Base-by-base conservation (phyloP, 2,113 vertebrate genomes). In the Petaurus breviceps region DNA sequence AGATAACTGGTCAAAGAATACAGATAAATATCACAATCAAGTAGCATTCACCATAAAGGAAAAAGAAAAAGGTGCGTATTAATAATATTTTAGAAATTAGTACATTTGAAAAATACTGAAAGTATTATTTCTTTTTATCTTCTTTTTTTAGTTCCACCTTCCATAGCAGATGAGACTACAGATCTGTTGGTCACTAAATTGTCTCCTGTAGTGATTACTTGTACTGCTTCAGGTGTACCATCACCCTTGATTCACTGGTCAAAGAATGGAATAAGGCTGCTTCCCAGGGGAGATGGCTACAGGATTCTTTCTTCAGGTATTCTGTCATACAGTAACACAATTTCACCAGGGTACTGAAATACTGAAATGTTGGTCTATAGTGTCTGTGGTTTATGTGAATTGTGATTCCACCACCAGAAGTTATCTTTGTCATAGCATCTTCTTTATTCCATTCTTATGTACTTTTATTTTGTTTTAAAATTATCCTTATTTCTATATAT, bases 151-250 rank as follows among this genome's bases (percentile, higher is more conserved):
- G 99, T 99, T 97, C 99, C 99, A 96, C 99, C 99, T 22, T 99
- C 99, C 43, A 99, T 99, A 98, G 99, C 99, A 90, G 99, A 99
- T 97, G 99, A 99, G 97, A 98, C 98, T 84, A 98, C 99, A 2
- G 99, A 99, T 96, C 97, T 99, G 6, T 95, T 99, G 77, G 99
- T 99, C 22, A 99, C 98, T 96, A 99, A 97, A 95, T 97, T 99
- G n/a, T 99, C 99, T 96, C 99, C 99, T 2, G 98, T 99, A 12
- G 94, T 99, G 47, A 99, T 99, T 43, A 98, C 99, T 90, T 99
- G 99, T 97, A 99, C 99, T 0, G 98, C 99, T 0, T 99, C 99
- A 0, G 99, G 99, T 0, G 99, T 99, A 93, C 99, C 99, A 0
- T 2, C 96, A 52, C 99, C 99, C n/a, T 97, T 97, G 0, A 96